Evolutionary conservation across 2,888 invertebrate genomes (phyloP), one percentile per base, ranked within the genome.

Genomic region (Drosophila anomalipes): DNA sequence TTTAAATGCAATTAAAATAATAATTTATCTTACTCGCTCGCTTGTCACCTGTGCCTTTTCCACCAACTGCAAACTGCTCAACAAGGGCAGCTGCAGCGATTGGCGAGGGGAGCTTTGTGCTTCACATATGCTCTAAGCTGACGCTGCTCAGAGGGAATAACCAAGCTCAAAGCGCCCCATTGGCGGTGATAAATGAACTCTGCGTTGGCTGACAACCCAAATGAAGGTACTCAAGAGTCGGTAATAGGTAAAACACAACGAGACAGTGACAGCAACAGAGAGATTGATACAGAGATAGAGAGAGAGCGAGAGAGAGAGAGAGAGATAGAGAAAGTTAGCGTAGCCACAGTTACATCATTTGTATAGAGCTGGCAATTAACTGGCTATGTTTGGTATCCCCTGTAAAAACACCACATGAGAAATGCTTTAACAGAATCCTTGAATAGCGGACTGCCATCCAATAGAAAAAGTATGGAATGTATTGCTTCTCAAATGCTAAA

Each of bases 1-100:
- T 88, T 91, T 88, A 88, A 88, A 88, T 91, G 87, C 87, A 88
- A 88, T 88, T 88, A 88, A 88, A 91, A 88, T 82, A 88, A 91
- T 88, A 88, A 88, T 88, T 89, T 91, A 88, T 88, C 87, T 91
- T 91, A 77, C 67, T 86, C 89, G 72, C 69, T 65, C 56, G 72
- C 83, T 69, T 89, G 85, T 88, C 90, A 86, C 65, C 78, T 77
- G 82, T 47, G 60, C 33, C 60, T 30, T 33, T 12, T 14, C 30
- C 54, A 44, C 14, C n/a, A 30, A 41, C 59, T 51, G 57, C 41
- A 65, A 56, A 54, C 57, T 19, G 16, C 37, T 19, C 32, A 39
- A 6, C 37, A 28, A 32, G n/a, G 44, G 39, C 73, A 68, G 19
- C 39, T 51, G 59, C 33, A 51, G 9, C 35, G 14, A n/a, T 19